Conservation (phyloP, 2,113 vertebrate genomes). For the Nothoprocta pentlandii region DNA sequence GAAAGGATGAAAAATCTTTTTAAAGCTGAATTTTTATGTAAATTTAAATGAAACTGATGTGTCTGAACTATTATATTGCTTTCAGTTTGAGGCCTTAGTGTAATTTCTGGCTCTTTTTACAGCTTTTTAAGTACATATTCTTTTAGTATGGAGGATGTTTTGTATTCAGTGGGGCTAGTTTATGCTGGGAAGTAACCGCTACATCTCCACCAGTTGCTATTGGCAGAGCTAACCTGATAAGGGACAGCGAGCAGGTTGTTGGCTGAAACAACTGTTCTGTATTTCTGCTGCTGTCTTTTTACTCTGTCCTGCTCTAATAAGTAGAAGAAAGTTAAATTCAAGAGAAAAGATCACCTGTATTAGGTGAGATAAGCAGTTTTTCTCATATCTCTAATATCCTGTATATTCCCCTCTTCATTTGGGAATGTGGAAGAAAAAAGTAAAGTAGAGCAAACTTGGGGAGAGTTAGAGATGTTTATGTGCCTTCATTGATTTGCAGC, state of each 20-base stretch:
- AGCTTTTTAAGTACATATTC: neutral
- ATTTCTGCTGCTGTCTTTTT: neutral
- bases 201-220: fast-evolving
- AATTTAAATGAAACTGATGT: neutral
- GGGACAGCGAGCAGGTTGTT: neutral
- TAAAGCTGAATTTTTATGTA: neutral
- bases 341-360: neutral
- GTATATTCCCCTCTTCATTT: neutral
- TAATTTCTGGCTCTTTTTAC: neutral
- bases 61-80: neutral
- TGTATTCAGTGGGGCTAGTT: neutral
- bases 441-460: neutral
- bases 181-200: neutral
- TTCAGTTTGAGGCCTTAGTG: neutral
- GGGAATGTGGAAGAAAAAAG: neutral
- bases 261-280: neutral
- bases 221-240: neutral
- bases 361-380: neutral
- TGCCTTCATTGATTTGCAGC: neutral
- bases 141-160: neutral
- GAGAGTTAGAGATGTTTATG: fast-evolving
- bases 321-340: neutral
- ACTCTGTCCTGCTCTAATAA: neutral
- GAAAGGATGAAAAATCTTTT: neutral
- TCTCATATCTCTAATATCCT: neutral